Percentiles rank a stretch among this genome's conserved stretches.
Evolutionary conservation across 2,888 invertebrate species (phyloP).

Genomic region (Nomada ruficornis): DNA sequence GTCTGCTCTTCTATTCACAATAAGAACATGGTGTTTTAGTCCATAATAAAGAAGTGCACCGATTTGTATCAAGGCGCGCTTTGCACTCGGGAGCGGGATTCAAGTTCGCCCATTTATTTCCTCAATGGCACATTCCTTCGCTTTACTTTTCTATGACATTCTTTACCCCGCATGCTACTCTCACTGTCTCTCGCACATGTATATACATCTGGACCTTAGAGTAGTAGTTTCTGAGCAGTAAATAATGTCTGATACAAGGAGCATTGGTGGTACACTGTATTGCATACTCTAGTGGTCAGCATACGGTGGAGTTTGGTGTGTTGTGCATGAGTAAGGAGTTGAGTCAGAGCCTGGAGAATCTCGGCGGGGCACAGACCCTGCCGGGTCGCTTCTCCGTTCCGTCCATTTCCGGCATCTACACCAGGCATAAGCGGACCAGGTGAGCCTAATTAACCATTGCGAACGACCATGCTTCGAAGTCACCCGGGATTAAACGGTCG

Average conservation of each 20-base stretch:
- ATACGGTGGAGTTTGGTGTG: slow-evolving; percentile 85
- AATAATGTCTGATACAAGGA: slow-evolving; percentile 78
- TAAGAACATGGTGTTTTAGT: slow-evolving; percentile 34
- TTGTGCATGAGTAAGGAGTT: slow-evolving; percentile 85
- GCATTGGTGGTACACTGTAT: slow-evolving; percentile 84
- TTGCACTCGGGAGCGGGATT: slow-evolving; percentile 69
- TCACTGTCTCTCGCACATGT: slow-evolving; percentile 68
- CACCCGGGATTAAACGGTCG: slow-evolving; percentile 75
- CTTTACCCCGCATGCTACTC: slow-evolving; percentile 68
- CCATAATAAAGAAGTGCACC: slow-evolving; percentile 62
- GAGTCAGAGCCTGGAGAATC: slow-evolving; percentile 86
- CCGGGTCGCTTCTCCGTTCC: slow-evolving; percentile 88
- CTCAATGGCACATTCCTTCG: slow-evolving; percentile 53
- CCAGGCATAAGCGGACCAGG: slow-evolving; percentile 93
- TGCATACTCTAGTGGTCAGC: slow-evolving; percentile 85
- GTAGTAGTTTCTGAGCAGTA: slow-evolving; percentile 75
- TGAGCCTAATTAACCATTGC: slow-evolving; percentile 84
- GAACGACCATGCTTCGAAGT: slow-evolving; percentile 73
- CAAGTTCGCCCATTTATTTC: slow-evolving; percentile 47
- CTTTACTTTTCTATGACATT: slow-evolving; percentile 64
- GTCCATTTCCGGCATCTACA: slow-evolving; percentile 90
- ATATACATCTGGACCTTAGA: slow-evolving; percentile 69
- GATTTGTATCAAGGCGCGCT: slow-evolving; percentile 72
- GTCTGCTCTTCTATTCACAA: slow-evolving; percentile 26
- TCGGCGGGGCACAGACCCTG: slow-evolving; percentile 88